Conservation (phyloP, 1,140 invertebrate genomes). For the Phenacoccus solenopsis region DNA sequence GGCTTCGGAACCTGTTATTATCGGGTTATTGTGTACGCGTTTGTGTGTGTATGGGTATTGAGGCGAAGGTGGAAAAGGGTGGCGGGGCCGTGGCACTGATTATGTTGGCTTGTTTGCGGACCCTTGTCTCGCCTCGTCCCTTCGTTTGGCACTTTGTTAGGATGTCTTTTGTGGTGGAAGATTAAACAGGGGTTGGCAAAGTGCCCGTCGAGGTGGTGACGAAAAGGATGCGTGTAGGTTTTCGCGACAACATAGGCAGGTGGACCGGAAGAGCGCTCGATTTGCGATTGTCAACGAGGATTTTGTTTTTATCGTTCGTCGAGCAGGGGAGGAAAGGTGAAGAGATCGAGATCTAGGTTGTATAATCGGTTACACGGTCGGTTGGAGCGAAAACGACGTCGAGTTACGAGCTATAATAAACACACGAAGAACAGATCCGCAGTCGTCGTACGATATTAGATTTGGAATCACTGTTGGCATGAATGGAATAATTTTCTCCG, state of each 20-base stretch:
- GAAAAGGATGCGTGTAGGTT: not conserved
- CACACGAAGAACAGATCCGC: too few species aligned
- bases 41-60: slow-evolving; percentile 4
- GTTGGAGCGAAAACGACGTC: too few species aligned
- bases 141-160: not conserved
- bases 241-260: not conserved
- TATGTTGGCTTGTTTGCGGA: slow-evolving; percentile 8
- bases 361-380: too few species aligned
- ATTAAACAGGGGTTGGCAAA: not conserved
- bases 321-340: too few species aligned
- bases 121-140: not conserved
- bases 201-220: too few species aligned
- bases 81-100: not conserved
- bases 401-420: too few species aligned
- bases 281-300: too few species aligned
- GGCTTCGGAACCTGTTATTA: slow-evolving; percentile 1
- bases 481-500: slow-evolving; percentile 5
- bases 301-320: too few species aligned
- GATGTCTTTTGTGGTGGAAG: not conserved
- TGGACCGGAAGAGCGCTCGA: not conserved
- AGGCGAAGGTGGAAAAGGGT: not conserved
- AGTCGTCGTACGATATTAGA: too few species aligned
- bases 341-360: too few species aligned
- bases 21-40: slow-evolving; percentile 6
- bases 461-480: not conserved